phyloP scores from a whole-genome alignment of 1,140 invertebrate species.

The Macrocentrus cingulum region DNA sequence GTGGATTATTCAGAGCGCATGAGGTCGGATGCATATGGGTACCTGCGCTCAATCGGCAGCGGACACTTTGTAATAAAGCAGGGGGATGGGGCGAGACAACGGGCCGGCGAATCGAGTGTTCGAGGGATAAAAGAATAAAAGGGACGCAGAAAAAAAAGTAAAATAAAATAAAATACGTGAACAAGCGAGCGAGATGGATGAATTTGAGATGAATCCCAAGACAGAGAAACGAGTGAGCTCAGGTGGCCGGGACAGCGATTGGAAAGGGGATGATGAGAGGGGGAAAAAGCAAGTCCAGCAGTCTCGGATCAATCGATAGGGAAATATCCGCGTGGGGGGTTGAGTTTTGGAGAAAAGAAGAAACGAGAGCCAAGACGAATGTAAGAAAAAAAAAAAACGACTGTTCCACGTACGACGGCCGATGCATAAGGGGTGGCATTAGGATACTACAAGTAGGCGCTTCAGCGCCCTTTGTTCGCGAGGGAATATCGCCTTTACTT shows the following conservation, averaged over 20 bases:
- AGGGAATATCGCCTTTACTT: constrained; percentile 23
- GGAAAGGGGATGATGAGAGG: constrained; percentile 30
- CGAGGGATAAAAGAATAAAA: constrained; percentile 7
- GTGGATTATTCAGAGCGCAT: constrained; percentile 35
- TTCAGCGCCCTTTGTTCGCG: constrained; percentile 27
- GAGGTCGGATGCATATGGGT: neutral
- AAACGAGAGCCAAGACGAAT: constrained; percentile 16
- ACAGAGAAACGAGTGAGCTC: constrained; percentile 3
- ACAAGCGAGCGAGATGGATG: neutral
- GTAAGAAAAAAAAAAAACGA: neutral
- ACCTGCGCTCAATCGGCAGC: constrained; percentile 30
- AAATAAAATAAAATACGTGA: constrained; percentile 24
- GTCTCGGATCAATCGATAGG: constrained; percentile 54
- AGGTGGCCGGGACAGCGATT: constrained; percentile 21
- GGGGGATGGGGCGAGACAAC: constrained; percentile 9
- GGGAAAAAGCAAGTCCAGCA: constrained; percentile 28
- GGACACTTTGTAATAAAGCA: constrained; percentile 37
- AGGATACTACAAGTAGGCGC: constrained; percentile 44
- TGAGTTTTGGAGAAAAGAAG: constrained; percentile 33
- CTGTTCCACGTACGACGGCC: constrained; percentile 8
- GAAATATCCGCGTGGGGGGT: constrained; percentile 50
- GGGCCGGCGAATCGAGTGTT: neutral
- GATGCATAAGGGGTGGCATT: constrained; percentile 55
- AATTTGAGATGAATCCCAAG: constrained; percentile 21
- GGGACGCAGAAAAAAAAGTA: constrained; percentile 6